Evolutionary conservation across 1,140 invertebrate genomes (phyloP), one percentile per base, ranked within the genome.

Genomic region (Atta colombica): DNA sequence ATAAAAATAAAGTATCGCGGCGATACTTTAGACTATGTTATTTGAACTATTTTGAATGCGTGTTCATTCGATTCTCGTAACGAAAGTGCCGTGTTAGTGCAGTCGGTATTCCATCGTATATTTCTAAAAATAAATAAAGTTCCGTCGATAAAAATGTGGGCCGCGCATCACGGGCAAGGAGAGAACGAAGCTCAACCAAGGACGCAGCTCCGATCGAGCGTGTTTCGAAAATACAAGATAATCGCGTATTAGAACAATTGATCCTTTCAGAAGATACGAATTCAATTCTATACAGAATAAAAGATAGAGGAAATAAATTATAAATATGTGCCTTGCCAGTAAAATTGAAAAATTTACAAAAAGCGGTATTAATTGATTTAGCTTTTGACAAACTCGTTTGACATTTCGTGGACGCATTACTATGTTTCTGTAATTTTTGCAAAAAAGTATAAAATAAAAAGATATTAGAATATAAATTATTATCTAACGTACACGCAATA

Each of bases 41-140:
- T 51, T 39, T 12, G 21, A 45, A 21, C 7, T 21, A 16, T 45
- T 39, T 21, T 14, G 8, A 58, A n/a, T n/a, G 65, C 49, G 31
- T 39, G 49, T 28, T 69, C n/a, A 28, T 78, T 78, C 31, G 65
- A 68, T 68, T 80, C 51, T 21, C 49, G 28, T 69, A 55, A 66
- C 28, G 10, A 55, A 65, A 35, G 31, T 31, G 51, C 12, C 49
- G 8, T 21, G 35, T 7, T 21, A 58, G 0, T 21, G 49, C 51
- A 39, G 65, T 45, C 51, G n/a, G 65, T 58, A 81, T 69, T 78
- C n/a, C 81, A 85, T 87, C 71, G 68, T 28, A 49, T 71, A 77
- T 63, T 85, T 63, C 86, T 87, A 91, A 91, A 90, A 91, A 91
- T 89, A 89, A 89, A 87, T 86, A 65, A 68, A 68, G 61, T 78